Evolutionary conservation across 1,140 invertebrate genomes (phyloP).

Genomic region (Eueides isabella): DNA sequence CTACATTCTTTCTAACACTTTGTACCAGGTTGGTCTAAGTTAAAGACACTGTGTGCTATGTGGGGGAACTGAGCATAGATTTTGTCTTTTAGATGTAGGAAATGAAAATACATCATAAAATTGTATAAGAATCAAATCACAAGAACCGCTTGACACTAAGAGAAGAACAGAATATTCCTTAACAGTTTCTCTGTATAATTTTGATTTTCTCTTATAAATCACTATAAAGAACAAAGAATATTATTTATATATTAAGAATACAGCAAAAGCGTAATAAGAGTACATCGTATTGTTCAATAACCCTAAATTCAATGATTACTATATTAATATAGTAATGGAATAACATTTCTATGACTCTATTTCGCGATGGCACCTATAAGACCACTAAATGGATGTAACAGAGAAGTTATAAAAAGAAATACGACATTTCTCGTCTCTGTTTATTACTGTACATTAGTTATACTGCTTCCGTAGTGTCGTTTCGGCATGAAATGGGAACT

Average conservation of each 20-base stretch:
- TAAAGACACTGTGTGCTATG: too few relatives aligned
- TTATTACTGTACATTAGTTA: conserved; percentile 82
- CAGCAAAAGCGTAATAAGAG: background rate
- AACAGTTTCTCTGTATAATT: too few relatives aligned
- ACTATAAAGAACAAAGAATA: background rate
- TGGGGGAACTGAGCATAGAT: too few relatives aligned
- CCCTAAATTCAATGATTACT: background rate
- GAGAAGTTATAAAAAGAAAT: conserved; percentile 79
- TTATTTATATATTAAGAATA: background rate
- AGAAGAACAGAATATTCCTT: too few relatives aligned
- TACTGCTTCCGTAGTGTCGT: conserved; percentile 80
- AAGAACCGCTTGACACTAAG: too few relatives aligned
- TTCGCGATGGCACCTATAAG: conserved; percentile 67
- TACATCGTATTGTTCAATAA: background rate
- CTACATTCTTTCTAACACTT: too few relatives aligned
- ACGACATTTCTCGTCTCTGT: conserved; percentile 78
- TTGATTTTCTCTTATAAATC: too few relatives aligned
- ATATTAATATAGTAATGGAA: conserved; percentile 2
- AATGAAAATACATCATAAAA: too few relatives aligned
- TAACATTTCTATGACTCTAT: conserved; percentile 33
- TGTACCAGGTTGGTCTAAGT: too few relatives aligned
- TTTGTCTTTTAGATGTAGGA: too few relatives aligned
- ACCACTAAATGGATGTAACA: conserved; percentile 74
- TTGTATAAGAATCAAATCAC: too few relatives aligned
- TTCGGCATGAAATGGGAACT: conserved; percentile 80